These are phyloP conservation scores for Drosophila paranaensis DNA, from an alignment of 2,888 invertebrate genomes.

Conservation along the genomic window DNA sequence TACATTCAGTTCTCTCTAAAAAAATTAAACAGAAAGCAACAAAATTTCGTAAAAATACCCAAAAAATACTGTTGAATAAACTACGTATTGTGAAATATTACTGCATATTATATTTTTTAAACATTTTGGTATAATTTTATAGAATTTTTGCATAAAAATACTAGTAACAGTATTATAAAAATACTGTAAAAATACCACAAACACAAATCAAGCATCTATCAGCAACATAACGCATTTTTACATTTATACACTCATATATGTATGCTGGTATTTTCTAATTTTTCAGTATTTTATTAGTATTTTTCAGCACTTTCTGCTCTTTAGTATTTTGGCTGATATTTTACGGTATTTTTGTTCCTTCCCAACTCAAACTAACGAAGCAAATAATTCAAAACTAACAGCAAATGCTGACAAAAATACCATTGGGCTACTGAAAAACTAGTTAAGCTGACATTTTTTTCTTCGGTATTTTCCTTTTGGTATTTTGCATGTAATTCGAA, in stretches of 20 bases:
- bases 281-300: not conserved
- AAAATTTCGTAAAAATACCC: not conserved
- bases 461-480: not conserved
- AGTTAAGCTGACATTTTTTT: not conserved
- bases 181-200: no score
- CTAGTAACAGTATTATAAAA: not conserved
- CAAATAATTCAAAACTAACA: no score
- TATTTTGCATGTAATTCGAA: slow-evolving; percentile 4
- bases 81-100: no score
- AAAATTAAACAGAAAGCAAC: not conserved
- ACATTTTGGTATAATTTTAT: no score
- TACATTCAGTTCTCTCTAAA: not conserved
- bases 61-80: no score
- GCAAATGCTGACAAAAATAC: not conserved
- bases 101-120: no score
- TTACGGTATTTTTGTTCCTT: not conserved
- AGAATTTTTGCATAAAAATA: not conserved
- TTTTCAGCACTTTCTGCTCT: not conserved
- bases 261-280: no score
- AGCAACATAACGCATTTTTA: no score
- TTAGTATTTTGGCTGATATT: not conserved
- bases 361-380: no score
- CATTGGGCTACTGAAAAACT: not conserved
- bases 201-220: no score
- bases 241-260: no score